These are phyloP conservation scores for Parascotia fuliginaria DNA, from an alignment of 2,888 invertebrate genomes.

Conservation along the genomic window DNA sequence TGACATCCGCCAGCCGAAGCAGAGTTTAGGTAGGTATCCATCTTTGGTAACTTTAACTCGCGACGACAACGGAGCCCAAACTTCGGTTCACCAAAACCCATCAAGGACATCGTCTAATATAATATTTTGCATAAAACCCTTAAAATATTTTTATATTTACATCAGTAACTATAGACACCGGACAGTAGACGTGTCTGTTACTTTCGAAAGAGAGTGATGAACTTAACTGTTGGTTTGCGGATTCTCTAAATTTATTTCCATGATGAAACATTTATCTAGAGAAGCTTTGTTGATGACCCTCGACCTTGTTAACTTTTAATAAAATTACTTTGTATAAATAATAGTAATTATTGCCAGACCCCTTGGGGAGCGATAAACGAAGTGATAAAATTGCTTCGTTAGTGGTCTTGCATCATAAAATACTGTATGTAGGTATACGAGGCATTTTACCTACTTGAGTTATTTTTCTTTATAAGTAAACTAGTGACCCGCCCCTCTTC, in stretches of 20 bases:
- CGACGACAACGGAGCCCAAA: no score
- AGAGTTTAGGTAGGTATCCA: no score
- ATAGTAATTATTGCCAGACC: neutral
- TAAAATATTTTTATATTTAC: no score
- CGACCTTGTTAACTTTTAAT: neutral
- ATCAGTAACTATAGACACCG: no score
- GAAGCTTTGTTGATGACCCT: neutral
- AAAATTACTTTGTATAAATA: neutral
- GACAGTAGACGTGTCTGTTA: no score
- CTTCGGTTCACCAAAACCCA: no score
- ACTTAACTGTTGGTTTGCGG: neutral
- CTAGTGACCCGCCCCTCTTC: no score
- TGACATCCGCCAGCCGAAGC: no score
- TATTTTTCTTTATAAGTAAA: neutral
- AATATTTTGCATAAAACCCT: no score
- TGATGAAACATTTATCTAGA: neutral
- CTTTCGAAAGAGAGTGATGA: no score
- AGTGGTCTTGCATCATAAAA: neutral
- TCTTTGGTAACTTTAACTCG: no score
- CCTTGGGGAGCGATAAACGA: neutral
- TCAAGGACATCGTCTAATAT: no score
- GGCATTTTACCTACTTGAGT: neutral
- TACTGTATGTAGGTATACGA: neutral
- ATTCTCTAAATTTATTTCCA: neutral
- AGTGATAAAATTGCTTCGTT: neutral